Conservation (phyloP, 2,113 vertebrate genomes). For the Bambusicola thoracicus region DNA sequence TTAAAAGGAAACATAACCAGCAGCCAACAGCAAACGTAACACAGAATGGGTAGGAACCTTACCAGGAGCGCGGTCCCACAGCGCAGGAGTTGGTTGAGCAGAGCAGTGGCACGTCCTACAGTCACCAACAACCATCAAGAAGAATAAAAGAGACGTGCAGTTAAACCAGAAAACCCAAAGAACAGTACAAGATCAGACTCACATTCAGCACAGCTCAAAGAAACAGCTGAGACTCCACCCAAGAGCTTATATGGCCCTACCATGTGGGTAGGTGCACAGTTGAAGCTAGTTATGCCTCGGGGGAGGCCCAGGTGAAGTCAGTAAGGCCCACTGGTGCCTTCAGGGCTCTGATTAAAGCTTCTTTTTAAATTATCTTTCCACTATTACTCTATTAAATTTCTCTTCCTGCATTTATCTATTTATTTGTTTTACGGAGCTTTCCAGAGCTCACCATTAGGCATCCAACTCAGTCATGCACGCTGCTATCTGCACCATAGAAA, state of each 20-base stretch:
- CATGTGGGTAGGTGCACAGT: background rate
- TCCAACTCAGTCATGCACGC: background rate
- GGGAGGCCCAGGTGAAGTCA: background rate
- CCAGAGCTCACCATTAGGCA: background rate
- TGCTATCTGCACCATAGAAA: background rate
- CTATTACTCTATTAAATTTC: background rate
- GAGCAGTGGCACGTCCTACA: fast-evolving
- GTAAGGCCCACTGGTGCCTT: background rate
- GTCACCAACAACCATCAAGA: fast-evolving
- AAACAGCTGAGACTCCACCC: fast-evolving
- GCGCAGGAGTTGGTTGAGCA: background rate
- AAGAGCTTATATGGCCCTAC: background rate
- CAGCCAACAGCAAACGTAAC: background rate
- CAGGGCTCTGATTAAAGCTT: background rate
- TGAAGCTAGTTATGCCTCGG: background rate
- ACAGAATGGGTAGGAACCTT: background rate
- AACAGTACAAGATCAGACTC: fast-evolving
- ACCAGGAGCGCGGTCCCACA: fast-evolving
- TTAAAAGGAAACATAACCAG: background rate
- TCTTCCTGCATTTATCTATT: background rate
- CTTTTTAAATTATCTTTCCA: background rate
- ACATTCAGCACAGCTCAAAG: background rate
- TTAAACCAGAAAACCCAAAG: background rate
- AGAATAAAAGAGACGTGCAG: background rate
- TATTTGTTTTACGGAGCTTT: background rate